phyloP scores from a whole-genome alignment of 1,140 invertebrate genomes.

The Ostrea edulis region DNA sequence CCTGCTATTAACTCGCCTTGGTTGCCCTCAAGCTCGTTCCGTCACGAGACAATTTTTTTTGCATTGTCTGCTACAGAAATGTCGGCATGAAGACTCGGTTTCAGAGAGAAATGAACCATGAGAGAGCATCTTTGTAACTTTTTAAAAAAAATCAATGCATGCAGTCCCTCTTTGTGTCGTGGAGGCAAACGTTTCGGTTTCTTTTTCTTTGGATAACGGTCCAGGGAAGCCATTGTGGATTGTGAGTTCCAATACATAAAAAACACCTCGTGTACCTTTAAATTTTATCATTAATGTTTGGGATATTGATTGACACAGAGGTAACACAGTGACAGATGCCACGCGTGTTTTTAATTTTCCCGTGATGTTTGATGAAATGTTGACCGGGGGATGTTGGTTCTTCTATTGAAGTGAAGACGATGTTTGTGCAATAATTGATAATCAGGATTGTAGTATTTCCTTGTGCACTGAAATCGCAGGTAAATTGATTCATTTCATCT shows the following conservation, averaged over 20 bases:
- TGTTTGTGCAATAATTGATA: constrained; percentile 32
- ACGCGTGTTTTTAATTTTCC: constrained; percentile 10
- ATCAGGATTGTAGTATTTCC: constrained; percentile 13
- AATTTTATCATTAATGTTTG: constrained; percentile 21
- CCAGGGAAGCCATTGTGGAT: not conserved
- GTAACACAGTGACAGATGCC: constrained; percentile 19
- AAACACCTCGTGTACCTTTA: constrained; percentile 18
- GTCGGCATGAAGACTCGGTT: not conserved
- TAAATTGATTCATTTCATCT: constrained; percentile 6
- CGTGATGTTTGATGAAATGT: not conserved
- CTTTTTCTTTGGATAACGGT: not conserved
- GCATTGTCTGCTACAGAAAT: constrained; percentile 28
- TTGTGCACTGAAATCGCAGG: constrained; percentile 2
- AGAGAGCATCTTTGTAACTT: constrained; percentile 16
- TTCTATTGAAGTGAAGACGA: not conserved
- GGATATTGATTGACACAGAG: constrained; percentile 5
- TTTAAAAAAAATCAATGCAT: constrained; percentile 9
- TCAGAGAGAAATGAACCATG: constrained; percentile 20
- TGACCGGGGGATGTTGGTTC: not conserved
- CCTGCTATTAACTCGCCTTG: not conserved
- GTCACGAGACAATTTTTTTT: constrained; percentile 27
- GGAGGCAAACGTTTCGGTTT: not conserved
- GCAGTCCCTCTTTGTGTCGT: not conserved
- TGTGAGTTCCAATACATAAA: constrained; percentile 25
- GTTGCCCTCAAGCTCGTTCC: not conserved